These are phyloP conservation scores for Mormyrus iriodes DNA, from an alignment of 2,113 vertebrate genomes.

Conservation along the genomic window DNA sequence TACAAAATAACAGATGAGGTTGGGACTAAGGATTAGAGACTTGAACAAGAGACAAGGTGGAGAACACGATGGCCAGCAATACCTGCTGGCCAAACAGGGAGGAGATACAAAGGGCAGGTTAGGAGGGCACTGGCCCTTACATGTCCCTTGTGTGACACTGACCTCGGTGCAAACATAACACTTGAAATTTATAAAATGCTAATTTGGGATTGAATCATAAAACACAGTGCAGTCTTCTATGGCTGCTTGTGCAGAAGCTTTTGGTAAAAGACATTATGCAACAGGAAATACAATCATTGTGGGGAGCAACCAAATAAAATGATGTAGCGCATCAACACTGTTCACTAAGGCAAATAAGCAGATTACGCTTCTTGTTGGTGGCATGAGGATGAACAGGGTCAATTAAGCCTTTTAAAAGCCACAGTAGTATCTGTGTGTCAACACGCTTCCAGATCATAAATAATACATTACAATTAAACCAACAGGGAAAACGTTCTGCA, in stretches of 20 bases:
- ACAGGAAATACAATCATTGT: background rate
- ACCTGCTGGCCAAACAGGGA: too few species aligned
- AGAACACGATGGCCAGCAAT: too few species aligned
- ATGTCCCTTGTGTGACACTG: background rate
- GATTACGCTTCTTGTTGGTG: background rate
- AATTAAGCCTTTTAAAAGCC: background rate
- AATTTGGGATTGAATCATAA: background rate
- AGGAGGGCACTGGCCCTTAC: background rate
- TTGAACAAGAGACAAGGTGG: too few species aligned
- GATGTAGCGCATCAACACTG: background rate
- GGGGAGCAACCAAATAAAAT: background rate
- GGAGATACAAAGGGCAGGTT: too few species aligned
- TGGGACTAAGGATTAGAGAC: too few species aligned
- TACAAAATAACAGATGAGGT: too few species aligned
- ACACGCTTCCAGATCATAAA: background rate
- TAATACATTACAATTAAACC: background rate
- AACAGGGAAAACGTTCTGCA: background rate
- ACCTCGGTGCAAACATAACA: background rate
- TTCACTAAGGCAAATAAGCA: background rate
- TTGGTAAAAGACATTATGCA: background rate
- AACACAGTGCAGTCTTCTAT: background rate
- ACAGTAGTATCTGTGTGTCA: background rate
- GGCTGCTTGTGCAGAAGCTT: background rate
- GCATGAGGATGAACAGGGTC: background rate
- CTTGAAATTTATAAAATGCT: background rate